Conservation (phyloP, 2,797 vertebrate genomes). For the Platyrinchus mystaceus region DNA sequence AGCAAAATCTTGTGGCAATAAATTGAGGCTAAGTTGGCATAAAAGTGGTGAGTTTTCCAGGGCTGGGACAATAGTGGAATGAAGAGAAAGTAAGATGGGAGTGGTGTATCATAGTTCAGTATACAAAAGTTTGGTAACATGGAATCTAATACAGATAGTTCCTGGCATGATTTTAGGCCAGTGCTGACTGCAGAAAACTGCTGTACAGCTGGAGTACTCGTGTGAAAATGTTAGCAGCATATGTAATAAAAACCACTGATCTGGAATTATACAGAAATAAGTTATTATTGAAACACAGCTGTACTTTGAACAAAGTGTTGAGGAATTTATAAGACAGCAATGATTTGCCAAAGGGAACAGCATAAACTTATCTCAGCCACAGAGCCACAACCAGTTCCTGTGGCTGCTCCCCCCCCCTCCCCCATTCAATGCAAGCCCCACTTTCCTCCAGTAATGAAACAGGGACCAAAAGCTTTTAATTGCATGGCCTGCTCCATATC, state of each 20-base stretch:
- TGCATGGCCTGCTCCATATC: neutral
- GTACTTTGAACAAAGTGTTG: conserved; percentile 32
- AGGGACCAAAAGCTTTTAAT: conserved; percentile 23
- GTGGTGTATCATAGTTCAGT: neutral
- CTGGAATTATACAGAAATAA: conserved; percentile 45
- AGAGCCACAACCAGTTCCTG: conserved; percentile 52
- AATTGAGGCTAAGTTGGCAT: neutral
- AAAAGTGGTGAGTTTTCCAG: neutral
- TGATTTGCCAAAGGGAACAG: conserved; percentile 52
- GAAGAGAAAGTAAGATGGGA: neutral
- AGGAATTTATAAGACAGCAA: conserved; percentile 51
- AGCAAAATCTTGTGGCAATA: neutral
- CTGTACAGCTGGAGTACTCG: conserved; percentile 19
- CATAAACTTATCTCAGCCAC: conserved; percentile 44
- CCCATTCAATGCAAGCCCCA: neutral
- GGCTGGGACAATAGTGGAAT: neutral
- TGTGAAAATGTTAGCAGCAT: conserved; percentile 56
- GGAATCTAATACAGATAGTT: neutral
- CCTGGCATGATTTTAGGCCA: neutral
- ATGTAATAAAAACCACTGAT: conserved; percentile 35
- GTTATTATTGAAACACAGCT: conserved; percentile 60
- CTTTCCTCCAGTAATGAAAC: neutral
- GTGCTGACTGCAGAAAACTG: neutral
- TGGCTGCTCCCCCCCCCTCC: conserved; percentile 13
- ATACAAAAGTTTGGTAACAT: neutral